Evolutionary conservation across 2,797 vertebrate species (phyloP).

Genomic region (Thalassophryne amazonica): DNA sequence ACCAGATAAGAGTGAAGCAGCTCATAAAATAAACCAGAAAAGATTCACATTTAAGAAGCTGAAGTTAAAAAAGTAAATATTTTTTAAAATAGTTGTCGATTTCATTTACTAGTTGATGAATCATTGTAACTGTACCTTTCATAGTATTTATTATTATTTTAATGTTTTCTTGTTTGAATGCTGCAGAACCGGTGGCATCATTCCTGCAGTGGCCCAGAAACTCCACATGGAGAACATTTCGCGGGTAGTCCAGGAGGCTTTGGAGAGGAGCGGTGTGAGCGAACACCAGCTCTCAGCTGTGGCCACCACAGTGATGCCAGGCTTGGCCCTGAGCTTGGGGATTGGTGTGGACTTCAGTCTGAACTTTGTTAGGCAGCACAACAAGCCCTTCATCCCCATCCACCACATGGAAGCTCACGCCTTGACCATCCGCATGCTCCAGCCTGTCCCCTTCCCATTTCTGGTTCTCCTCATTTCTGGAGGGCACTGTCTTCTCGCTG

Average conservation of each 20-base stretch:
- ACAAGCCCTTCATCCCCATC: slow-evolving; percentile 91
- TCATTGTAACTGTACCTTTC: no score
- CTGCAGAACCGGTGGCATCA: slow-evolving; percentile 89
- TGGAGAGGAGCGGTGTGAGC: slow-evolving; percentile 73
- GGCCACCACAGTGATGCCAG: slow-evolving; percentile 91
- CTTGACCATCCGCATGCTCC: slow-evolving; percentile 86
- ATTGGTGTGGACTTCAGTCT: slow-evolving; percentile 86
- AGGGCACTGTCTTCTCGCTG: slow-evolving; percentile 89
- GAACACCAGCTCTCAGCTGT: slow-evolving; percentile 83
- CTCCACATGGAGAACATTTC: slow-evolving; percentile 90
- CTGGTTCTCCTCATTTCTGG: slow-evolving; percentile 93
- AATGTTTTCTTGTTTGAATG: not conserved
- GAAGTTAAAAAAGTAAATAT: no score
- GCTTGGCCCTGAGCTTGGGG: slow-evolving; percentile 87
- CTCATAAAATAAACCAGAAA: no score
- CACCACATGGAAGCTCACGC: slow-evolving; percentile 99
- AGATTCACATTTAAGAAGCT: no score
- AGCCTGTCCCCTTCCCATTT: slow-evolving; percentile 87
- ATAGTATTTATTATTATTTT: no score
- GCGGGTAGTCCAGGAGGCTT: slow-evolving; percentile 83
- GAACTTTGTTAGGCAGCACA: slow-evolving; percentile 75
- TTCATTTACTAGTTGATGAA: no score
- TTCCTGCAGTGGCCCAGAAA: slow-evolving; percentile 88
- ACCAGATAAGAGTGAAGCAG: no score
- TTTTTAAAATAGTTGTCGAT: no score